These are phyloP conservation scores for Hylaea fasciaria DNA, from an alignment of 2,888 invertebrate species.

Conservation along the genomic window DNA sequence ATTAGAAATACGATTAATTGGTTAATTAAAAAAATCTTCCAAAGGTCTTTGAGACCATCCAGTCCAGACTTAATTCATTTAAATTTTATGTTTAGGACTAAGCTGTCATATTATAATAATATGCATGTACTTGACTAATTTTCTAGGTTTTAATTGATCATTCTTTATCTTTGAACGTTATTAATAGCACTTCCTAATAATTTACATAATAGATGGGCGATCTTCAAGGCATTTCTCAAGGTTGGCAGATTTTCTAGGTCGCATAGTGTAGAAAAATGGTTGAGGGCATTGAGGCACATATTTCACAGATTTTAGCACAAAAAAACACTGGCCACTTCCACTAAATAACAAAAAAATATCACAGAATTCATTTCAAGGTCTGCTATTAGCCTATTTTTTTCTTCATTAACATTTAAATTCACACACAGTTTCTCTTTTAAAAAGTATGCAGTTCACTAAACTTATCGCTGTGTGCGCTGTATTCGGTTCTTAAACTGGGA, in stretches of 20 bases:
- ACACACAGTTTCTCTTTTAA: constrained; percentile 8
- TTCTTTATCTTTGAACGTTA: constrained; percentile 1
- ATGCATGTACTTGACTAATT: too few species aligned
- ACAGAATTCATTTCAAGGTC: constrained; percentile 18
- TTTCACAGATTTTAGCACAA: neutral
- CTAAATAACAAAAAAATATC: constrained; percentile 12
- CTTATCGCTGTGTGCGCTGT: neutral
- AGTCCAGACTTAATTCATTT: too few species aligned
- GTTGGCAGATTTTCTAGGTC: constrained; percentile 21
- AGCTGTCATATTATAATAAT: too few species aligned
- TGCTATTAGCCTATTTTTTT: constrained; percentile 13
- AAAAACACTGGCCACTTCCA: constrained; percentile 23
- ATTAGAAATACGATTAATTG: too few species aligned
- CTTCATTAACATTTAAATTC: too few species aligned
- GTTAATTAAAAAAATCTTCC: too few species aligned
- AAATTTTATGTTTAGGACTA: too few species aligned
- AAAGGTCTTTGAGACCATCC: too few species aligned
- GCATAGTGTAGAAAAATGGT: constrained; percentile 1
- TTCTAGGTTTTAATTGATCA: constrained; percentile 2
- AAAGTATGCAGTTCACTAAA: constrained; percentile 7
- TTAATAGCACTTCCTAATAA: constrained; percentile 7
- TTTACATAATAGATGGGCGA: constrained; percentile 19
- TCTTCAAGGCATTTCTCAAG: constrained; percentile 16
- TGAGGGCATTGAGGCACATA: neutral
- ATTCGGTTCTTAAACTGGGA: constrained; percentile 42